A percentile compares a stretch with the other conserved stretches of the same genome.
Evolutionary conservation across 2,113 vertebrate species (phyloP).

Genomic region (Labeo catla): DNA sequence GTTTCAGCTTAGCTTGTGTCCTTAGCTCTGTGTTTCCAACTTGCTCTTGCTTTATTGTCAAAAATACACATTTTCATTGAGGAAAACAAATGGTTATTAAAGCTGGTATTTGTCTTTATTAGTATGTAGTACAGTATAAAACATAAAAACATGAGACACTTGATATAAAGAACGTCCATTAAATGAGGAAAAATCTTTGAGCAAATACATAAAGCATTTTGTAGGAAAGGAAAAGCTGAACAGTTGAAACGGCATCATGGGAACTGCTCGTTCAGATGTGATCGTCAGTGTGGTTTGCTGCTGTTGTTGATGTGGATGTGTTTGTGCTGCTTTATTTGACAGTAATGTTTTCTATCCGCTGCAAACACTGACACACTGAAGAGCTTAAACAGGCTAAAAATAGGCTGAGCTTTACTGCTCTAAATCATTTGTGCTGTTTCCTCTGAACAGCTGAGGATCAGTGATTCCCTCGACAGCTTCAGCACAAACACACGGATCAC

Average conservation of each 20-base stretch:
- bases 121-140: too few species aligned
- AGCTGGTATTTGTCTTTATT: not conserved
- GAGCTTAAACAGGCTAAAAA: not conserved
- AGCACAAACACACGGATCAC: too few species aligned
- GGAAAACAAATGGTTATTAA: too few species aligned
- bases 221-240: too few species aligned
- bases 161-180: not conserved
- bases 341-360: not conserved
- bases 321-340: slow-evolving; percentile 3
- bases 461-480: too few species aligned
- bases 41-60: too few species aligned
- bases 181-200: not conserved
- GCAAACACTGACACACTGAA: not conserved
- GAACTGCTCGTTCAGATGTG: not conserved
- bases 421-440: too few species aligned
- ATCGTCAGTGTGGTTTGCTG: not conserved
- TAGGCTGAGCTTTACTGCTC: not conserved
- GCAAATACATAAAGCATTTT: not conserved
- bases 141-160: not conserved
- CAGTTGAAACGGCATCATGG: not conserved
- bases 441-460: too few species aligned
- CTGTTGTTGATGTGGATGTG: not conserved
- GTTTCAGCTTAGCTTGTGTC: too few species aligned
- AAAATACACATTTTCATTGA: too few species aligned
- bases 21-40: too few species aligned